Evolutionary conservation across 2,797 vertebrate genomes (phyloP).

Genomic region (Brachyalestes nurse): DNA sequence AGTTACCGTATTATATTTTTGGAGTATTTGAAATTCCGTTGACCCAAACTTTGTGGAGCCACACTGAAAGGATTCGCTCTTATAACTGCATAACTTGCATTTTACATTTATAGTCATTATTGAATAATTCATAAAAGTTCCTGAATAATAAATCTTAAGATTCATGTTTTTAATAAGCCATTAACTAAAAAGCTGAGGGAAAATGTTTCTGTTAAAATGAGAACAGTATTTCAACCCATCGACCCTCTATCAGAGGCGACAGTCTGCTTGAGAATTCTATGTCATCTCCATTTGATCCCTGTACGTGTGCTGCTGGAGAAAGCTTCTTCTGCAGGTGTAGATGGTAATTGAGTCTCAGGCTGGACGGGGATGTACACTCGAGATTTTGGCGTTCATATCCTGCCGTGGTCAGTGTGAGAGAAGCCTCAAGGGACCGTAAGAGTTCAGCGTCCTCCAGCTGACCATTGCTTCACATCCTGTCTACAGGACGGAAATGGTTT

Average conservation of each 20-base stretch:
- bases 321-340: slow-evolving; percentile 33
- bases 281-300: slow-evolving; percentile 7
- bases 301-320: slow-evolving; percentile 4
- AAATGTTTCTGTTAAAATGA: too few species aligned
- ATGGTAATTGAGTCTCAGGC: slow-evolving; percentile 24
- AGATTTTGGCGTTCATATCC: slow-evolving; percentile 41
- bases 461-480: slow-evolving; percentile 28
- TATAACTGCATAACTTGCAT: not conserved
- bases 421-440: slow-evolving; percentile 1
- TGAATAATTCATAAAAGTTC: too few species aligned
- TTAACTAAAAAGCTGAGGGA: not conserved
- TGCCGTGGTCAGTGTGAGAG: slow-evolving; percentile 24
- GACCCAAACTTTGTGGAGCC: too few species aligned
- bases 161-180: not conserved
- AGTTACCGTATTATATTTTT: too few species aligned
- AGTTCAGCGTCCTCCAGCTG: slow-evolving; percentile 11
- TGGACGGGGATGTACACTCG: not conserved
- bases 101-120: too few species aligned
- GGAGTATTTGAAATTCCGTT: too few species aligned
- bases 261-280: not conserved
- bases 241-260: not conserved
- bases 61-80: too few species aligned
- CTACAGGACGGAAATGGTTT: slow-evolving; percentile 24
- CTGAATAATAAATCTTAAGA: not conserved
- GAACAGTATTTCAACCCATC: not conserved